Evolutionary conservation across 2,113 vertebrate genomes (phyloP), one percentile per base, ranked within the genome.

Genomic region (Nycticryphes semicollaris): DNA sequence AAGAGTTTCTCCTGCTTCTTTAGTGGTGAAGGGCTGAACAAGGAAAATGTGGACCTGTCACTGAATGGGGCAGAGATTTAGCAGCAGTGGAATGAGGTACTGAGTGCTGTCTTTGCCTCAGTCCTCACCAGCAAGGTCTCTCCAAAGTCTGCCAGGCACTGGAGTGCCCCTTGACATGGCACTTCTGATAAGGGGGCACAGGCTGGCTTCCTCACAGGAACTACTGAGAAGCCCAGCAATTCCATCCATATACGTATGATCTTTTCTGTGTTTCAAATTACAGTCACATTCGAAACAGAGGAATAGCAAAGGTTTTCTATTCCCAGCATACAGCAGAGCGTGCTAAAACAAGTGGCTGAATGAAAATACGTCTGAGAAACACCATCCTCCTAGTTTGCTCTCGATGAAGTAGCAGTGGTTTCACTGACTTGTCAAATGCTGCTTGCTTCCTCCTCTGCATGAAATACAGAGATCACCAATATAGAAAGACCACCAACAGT

Each of bases 11-110:
- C 10, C 62, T 57, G 28, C 17, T 67, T 75, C 4, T 4, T 50
- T 82, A 35, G 19, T 17, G 16, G n/a, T n/a, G 63, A 63, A 75
- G 75, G 47, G n/a, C 35, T 80, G 72, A 84, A 74, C 12, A 31
- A 67, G 28, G 47, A 27, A 54, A 63, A 23, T 45, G 22, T 18
- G 33, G 37, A 54, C 28, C 50, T 2, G 2, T 41, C 0, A 0
- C 63, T 50, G 56, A 85, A 79, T 47, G 78, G 30, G 20, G 5
- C 51, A 59, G n/a, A 43, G 48, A 30, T 13, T 78, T 47, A 78
- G 41, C 59, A 60, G 18, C 31, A 31, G 16, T 23, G n/a, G 14
- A 20, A 10, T 45, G 80, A 77, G 57, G 39, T 56, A 51, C 31
- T 37, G 15, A 68, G 27, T 3, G 2, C 35, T 5, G 20, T 21